Conservation (phyloP, 1,140 invertebrate genomes). For the Centruroides vittatus region DNA sequence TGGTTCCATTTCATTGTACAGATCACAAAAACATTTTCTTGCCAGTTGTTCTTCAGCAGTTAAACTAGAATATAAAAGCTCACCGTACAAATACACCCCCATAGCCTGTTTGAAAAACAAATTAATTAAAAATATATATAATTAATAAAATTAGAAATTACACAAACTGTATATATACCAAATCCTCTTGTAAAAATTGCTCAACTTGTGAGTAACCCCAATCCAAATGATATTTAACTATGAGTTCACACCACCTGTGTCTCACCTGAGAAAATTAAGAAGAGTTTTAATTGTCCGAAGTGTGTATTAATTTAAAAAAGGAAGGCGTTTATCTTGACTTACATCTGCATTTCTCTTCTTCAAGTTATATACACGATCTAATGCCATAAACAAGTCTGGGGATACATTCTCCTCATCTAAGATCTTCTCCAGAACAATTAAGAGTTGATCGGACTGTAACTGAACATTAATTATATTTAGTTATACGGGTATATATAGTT, state of each 20-base stretch:
- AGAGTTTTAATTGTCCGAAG: too few relatives aligned
- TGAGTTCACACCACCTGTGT: conserved; percentile 32
- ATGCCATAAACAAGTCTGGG: neutral
- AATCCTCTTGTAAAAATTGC: conserved; percentile 22
- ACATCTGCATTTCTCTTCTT: conserved; percentile 24
- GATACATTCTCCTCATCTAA: conserved; percentile 7
- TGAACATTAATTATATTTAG: conserved; percentile 8
- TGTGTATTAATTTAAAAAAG: too few relatives aligned
- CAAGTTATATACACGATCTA: conserved; percentile 15
- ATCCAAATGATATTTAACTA: conserved; percentile 25
- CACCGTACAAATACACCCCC: conserved; percentile 26
- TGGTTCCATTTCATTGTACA: conserved; percentile 14
- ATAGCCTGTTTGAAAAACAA: conserved; percentile 17
- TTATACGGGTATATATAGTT: conserved; percentile 4
- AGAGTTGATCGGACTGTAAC: conserved; percentile 17
- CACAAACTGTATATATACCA: conserved; percentile 13
- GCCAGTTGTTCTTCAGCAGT: conserved; percentile 10
- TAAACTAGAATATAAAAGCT: conserved; percentile 21
- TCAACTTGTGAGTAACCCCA: conserved; percentile 21
- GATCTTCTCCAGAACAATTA: conserved; percentile 18
- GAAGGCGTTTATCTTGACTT: neutral
- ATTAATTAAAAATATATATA: neutral
- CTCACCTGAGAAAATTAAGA: neutral
- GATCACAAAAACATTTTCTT: conserved; percentile 3
- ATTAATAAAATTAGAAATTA: too few relatives aligned